These are phyloP conservation scores for Buathra laborator DNA, from an alignment of 2,888 invertebrate species.

Conservation along the genomic window DNA sequence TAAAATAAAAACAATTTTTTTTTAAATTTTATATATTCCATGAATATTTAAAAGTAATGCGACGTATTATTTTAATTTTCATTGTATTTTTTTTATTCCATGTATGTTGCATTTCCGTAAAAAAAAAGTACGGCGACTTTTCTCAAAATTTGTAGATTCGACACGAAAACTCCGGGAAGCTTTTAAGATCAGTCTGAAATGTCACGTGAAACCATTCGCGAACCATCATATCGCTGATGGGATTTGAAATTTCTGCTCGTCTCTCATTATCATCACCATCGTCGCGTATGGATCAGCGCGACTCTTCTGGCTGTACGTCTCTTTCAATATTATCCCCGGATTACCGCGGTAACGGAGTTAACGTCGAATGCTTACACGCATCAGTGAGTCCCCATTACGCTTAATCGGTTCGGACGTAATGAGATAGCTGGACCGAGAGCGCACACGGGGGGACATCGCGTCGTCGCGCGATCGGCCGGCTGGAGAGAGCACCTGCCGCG, in stretches of 20 bases:
- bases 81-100: too few relatives aligned
- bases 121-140: too few relatives aligned
- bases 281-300: slow-evolving; percentile 4
- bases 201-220: neutral
- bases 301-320: slow-evolving; percentile 7
- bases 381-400: slow-evolving; percentile 71
- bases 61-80: too few relatives aligned
- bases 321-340: slow-evolving; percentile 67
- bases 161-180: neutral
- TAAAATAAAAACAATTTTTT: too few relatives aligned
- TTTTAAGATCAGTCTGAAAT: neutral
- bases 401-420: slow-evolving; percentile 76
- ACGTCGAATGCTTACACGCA: slow-evolving; percentile 73
- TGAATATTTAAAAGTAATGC: too few relatives aligned
- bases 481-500: slow-evolving; percentile 63
- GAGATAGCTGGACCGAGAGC: slow-evolving; percentile 69
- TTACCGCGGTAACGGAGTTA: slow-evolving; percentile 69
- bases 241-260: neutral
- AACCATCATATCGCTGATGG: neutral
- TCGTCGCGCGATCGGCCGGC: slow-evolving; percentile 41
- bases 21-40: too few relatives aligned
- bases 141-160: neutral
- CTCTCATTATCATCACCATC: neutral
- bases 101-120: too few relatives aligned
- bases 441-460: slow-evolving; percentile 45